These are phyloP conservation scores for Heliopora coerulea DNA, from an alignment of 92 coral and sea anemone genomes.

Conservation along the genomic window DNA sequence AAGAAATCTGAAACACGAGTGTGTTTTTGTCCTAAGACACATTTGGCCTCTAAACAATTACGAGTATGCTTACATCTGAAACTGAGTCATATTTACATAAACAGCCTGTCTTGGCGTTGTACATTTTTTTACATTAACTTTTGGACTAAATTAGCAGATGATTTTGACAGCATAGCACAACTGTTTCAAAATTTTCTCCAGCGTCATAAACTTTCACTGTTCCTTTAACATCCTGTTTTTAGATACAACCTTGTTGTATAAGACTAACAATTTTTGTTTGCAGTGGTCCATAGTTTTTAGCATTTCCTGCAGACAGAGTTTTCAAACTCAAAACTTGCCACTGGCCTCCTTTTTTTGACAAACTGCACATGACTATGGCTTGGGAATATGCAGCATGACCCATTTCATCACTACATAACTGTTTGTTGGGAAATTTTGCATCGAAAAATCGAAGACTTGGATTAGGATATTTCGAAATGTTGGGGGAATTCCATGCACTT, in stretches of 20 bases:
- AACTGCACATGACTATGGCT: constrained; percentile 93
- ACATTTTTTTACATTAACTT: too few relatives aligned
- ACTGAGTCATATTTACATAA: too few relatives aligned
- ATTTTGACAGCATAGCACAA: too few relatives aligned
- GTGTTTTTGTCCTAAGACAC: too few relatives aligned
- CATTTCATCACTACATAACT: constrained; percentile 88
- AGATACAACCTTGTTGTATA: constrained; percentile 34
- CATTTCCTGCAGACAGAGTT: constrained; percentile 75
- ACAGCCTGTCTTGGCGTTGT: too few relatives aligned
- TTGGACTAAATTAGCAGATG: too few relatives aligned
- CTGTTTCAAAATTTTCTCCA: too few relatives aligned
- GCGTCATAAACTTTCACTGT: too few relatives aligned
- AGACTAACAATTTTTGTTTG: constrained; percentile 54
- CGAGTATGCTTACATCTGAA: too few relatives aligned
- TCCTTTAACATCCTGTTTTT: too few relatives aligned
- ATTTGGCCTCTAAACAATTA: too few relatives aligned
- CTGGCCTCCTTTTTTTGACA: constrained; percentile 63
- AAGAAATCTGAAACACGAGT: too few relatives aligned
- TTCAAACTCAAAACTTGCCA: constrained; percentile 93
- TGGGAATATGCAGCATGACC: constrained; percentile 84
- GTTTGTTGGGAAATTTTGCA: constrained; percentile 71
- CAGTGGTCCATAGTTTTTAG: constrained; percentile 62
- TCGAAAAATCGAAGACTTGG: constrained; percentile 84
- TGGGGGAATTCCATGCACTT: constrained; percentile 89
- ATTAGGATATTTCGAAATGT: constrained; percentile 75